Evolutionary conservation across 2,888 invertebrate species (phyloP).

Genomic region (Chymomyza amoena): DNA sequence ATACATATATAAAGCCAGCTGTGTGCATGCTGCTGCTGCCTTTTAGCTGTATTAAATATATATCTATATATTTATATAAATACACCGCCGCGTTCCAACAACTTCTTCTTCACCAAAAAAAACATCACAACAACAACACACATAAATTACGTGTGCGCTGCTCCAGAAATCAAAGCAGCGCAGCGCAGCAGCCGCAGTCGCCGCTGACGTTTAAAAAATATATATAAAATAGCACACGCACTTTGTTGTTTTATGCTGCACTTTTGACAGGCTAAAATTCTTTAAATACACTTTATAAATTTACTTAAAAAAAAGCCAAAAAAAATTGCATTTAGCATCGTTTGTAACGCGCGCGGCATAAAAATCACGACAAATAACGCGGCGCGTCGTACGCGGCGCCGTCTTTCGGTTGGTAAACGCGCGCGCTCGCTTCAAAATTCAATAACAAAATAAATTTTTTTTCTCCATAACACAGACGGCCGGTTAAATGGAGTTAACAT

Average conservation of each 20-base stretch:
- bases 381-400: neutral
- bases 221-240: no score
- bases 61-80: neutral
- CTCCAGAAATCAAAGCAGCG: neutral
- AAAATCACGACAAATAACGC: neutral
- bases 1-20: no score
- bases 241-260: neutral
- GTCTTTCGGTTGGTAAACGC: neutral
- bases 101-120: neutral
- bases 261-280: neutral
- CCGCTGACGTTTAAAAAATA: no score
- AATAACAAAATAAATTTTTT: neutral
- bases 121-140: neutral
- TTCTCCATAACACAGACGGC: neutral
- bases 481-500: neutral
- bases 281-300: neutral
- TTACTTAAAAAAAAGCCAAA: neutral
- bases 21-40: no score
- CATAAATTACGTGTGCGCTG: neutral
- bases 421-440: neutral
- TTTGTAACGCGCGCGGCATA: neutral
- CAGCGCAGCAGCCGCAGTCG: neutral
- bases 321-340: neutral
- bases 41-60: neutral
- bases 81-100: no score